Conservation (phyloP, 2,888 invertebrate genomes). For the Megamerina dolium region DNA sequence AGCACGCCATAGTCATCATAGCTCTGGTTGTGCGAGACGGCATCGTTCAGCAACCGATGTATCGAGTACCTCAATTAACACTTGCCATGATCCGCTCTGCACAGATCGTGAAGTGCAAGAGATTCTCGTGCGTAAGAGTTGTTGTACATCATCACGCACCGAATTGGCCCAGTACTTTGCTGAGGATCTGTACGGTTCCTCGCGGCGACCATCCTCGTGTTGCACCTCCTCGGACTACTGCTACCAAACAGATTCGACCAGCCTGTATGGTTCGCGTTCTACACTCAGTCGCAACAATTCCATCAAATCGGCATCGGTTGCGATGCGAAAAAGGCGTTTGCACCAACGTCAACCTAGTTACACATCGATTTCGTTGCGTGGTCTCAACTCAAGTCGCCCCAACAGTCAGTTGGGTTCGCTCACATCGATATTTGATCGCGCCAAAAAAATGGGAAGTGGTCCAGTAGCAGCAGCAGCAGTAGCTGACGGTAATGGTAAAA, state of each 20-base stretch:
- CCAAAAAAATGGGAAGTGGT: slow-evolving; percentile 31
- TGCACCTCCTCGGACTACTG: slow-evolving; percentile 50
- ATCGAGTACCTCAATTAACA: slow-evolving; percentile 39
- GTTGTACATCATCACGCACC: slow-evolving; percentile 44
- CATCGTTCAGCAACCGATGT: slow-evolving; percentile 47
- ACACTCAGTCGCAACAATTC: slow-evolving; percentile 48
- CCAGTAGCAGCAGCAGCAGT: slow-evolving; percentile 18
- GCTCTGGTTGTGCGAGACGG: slow-evolving; percentile 34
- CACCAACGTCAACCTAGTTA: slow-evolving; percentile 45
- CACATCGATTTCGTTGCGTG: slow-evolving; percentile 44
- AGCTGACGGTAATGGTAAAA: slow-evolving; percentile 25
- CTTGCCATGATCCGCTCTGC: slow-evolving; percentile 42
- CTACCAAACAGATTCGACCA: slow-evolving; percentile 49
- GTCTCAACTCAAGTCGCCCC: slow-evolving; percentile 42
- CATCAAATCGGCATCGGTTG: slow-evolving; percentile 44
- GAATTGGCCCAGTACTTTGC: slow-evolving; percentile 48
- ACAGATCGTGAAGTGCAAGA: slow-evolving; percentile 46
- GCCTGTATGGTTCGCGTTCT: slow-evolving; percentile 46
- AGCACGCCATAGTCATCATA: slow-evolving; percentile 8
- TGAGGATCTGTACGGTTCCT: slow-evolving; percentile 45
- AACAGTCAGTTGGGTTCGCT: slow-evolving; percentile 41
- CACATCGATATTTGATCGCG: slow-evolving; percentile 46
- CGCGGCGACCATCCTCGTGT: slow-evolving; percentile 44
- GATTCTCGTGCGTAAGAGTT: slow-evolving; percentile 42
- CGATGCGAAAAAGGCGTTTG: slow-evolving; percentile 39